Evolutionary conservation across 2,113 vertebrate species (phyloP), one percentile per base, ranked within the genome.

Genomic region (Gambusia holbrooki): DNA sequence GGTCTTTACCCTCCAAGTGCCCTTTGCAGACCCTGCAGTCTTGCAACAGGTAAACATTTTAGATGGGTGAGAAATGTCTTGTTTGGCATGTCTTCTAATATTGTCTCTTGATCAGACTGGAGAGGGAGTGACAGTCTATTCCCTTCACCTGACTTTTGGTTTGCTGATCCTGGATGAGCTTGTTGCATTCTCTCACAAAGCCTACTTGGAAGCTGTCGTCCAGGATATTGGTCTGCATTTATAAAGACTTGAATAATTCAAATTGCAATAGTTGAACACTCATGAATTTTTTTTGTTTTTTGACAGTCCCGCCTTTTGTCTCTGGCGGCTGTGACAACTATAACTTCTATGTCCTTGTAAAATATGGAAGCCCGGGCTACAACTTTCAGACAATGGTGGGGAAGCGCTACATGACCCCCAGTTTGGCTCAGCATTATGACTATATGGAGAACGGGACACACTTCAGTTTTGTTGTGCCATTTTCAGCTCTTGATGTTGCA

Each of bases 1-100:
- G 71, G 69, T 64, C 40, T 95, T 93, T 1, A 3, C 73, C 1
- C 69, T 96, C 2, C 63, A 94, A 82, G 90, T 95, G 12, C 74
- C 93, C 10, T 93, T 96, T 84, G 82, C 66, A 35, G 88, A 92
- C 66, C 79, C 79, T 19, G 79, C 77, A 0, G 80, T 96, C 25
- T 64, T 70, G 27, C 89, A 90, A 73, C 82, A 68, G 90, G 95
- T 96, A 42, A 13, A 65, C 15, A 58, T 51, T 22, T 29, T 37
- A 37, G 10, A 37, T 37, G 10, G 35, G 12, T 12, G 10, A 37
- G 35, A 14, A 67, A 28, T 8, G 14, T 70, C 6, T 4, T 28
- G 4, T 30, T n/a, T 32, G 0, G 3, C 6, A n/a, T 3, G 64
- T 14, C 7, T 13, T 22, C 45, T 5, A 9, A 19, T 64, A 4